Conservation (phyloP, 2,888 invertebrate genomes). For the Neria commutata region DNA sequence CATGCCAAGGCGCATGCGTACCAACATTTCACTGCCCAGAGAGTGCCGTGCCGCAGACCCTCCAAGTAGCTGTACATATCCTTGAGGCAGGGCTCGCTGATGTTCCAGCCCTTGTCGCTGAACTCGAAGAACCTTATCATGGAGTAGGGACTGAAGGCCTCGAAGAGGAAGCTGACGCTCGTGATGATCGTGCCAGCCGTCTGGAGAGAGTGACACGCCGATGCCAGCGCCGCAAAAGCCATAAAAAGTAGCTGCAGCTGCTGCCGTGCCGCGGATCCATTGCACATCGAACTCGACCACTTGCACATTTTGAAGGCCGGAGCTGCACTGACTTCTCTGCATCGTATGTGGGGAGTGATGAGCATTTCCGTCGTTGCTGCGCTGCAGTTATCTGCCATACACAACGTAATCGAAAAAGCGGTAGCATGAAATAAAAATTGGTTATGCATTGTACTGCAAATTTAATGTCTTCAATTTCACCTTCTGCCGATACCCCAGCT, state of each 20-base stretch:
- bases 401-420: too few species aligned
- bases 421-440: too few species aligned
- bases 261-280: too few species aligned
- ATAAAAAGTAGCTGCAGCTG: too few species aligned
- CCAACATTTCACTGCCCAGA: constrained; percentile 53
- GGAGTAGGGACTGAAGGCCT: constrained; percentile 48
- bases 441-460: too few species aligned
- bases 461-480: too few species aligned
- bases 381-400: too few species aligned
- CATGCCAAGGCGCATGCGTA: too few species aligned
- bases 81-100: constrained; percentile 46
- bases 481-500: too few species aligned
- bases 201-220: background rate
- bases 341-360: too few species aligned
- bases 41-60: constrained; percentile 44
- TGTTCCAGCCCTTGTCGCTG: constrained; percentile 53
- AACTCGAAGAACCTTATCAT: constrained; percentile 52
- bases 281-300: background rate
- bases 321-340: background rate
- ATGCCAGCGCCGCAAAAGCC: background rate
- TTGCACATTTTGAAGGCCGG: background rate
- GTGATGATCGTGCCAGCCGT: background rate
- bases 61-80: constrained; percentile 50
- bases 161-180: constrained; percentile 50
- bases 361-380: too few species aligned